These are phyloP conservation scores for Echeneis naucrates DNA, from an alignment of 2,797 vertebrate genomes.

Conservation along the genomic window DNA sequence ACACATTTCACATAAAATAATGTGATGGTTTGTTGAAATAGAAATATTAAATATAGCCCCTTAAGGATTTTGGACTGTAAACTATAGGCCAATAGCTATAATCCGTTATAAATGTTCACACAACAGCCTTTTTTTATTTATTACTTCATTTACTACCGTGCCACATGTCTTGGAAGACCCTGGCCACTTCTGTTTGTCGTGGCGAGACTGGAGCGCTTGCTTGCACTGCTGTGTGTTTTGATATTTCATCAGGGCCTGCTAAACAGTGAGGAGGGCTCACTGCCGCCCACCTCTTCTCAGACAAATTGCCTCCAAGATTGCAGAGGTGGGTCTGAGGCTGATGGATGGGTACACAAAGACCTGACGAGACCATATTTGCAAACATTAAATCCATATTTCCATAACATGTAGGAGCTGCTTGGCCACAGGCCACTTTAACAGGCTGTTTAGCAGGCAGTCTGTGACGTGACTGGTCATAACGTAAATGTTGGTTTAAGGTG, in stretches of 20 bases:
- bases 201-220: constrained; percentile 43
- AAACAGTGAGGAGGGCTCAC: constrained; percentile 82
- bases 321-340: constrained; percentile 82
- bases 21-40: neutral
- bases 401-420: constrained; percentile 63
- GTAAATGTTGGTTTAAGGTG: constrained; percentile 53
- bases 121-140: no score
- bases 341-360: constrained; percentile 81
- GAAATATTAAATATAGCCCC: constrained; percentile 1
- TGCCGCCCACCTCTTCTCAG: constrained; percentile 82
- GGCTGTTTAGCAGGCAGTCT: constrained; percentile 45
- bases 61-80: neutral
- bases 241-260: constrained; percentile 80
- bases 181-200: constrained; percentile 67
- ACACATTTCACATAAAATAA: neutral
- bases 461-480: constrained; percentile 26
- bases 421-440: constrained; percentile 57
- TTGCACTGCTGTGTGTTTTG: constrained; percentile 73
- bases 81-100: constrained; percentile 2
- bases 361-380: constrained; percentile 80
- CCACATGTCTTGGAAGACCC: constrained; percentile 45
- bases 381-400: constrained; percentile 81
- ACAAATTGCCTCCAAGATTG: constrained; percentile 84
- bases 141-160: constrained; percentile 53
- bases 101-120: constrained; percentile 3